Conservation (phyloP, 1,140 invertebrate genomes). For the Callitettix versicolor region DNA sequence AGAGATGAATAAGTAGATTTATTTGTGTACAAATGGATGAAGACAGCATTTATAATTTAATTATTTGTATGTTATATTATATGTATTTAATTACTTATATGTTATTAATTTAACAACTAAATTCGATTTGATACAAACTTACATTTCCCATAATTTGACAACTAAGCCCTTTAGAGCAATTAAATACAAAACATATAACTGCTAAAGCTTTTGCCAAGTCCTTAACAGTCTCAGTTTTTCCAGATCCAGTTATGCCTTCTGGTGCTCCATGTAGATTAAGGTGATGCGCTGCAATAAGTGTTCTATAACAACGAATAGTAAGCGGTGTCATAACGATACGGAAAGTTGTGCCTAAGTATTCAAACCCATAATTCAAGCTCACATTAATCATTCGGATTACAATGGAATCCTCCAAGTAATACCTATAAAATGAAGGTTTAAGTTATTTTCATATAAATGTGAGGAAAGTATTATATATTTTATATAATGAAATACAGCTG, state of each 20-base stretch:
- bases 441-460: too few species aligned
- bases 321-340: slow-evolving; percentile 60
- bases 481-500: too few species aligned
- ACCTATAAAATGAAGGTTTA: not conserved
- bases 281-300: slow-evolving; percentile 77
- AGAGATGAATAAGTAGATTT: too few species aligned
- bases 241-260: slow-evolving; percentile 80
- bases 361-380: slow-evolving; percentile 72
- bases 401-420: slow-evolving; percentile 4
- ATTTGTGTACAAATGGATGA: too few species aligned
- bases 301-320: slow-evolving; percentile 73
- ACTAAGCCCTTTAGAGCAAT: slow-evolving; percentile 85
- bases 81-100: too few species aligned
- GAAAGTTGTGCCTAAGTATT: slow-evolving; percentile 74
- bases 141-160: slow-evolving; percentile 86
- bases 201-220: slow-evolving; percentile 82
- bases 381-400: slow-evolving; percentile 80
- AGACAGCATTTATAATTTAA: too few species aligned
- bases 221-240: slow-evolving; percentile 84
- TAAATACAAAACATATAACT: slow-evolving; percentile 87
- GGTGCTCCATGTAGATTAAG: slow-evolving; percentile 79
- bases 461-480: too few species aligned
- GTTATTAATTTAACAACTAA: too few species aligned
- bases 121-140: slow-evolving; percentile 21
- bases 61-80: too few species aligned